These are phyloP conservation scores for Alligator sinensis DNA, from an alignment of 2,113 vertebrate species.

Conservation along the genomic window DNA sequence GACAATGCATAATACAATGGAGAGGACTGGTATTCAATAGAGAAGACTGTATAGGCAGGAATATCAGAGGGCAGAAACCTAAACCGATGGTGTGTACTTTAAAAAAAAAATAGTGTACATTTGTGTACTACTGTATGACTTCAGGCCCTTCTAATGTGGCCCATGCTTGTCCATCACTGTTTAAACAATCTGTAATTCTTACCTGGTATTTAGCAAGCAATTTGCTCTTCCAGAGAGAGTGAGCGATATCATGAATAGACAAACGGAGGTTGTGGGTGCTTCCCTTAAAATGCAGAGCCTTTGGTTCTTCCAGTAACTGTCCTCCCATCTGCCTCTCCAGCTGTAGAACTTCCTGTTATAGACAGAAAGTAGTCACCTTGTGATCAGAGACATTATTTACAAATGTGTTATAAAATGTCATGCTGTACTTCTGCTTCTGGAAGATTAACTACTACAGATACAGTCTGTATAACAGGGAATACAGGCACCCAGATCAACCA, in stretches of 20 bases:
- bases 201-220: constrained; percentile 96
- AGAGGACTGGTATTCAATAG: background rate
- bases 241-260: constrained; percentile 91
- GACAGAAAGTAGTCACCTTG: constrained; percentile 16
- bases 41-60: background rate
- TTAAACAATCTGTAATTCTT: constrained; percentile 12
- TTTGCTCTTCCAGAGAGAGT: constrained; percentile 95
- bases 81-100: background rate
- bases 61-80: background rate
- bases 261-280: constrained; percentile 95
- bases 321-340: constrained; percentile 94
- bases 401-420: background rate
- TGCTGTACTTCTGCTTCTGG: background rate
- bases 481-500: background rate
- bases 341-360: constrained; percentile 90
- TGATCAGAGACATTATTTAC: background rate
- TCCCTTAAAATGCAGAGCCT: constrained; percentile 94
- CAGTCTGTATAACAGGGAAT: background rate
- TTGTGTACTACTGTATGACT: too few relatives aligned
- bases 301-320: constrained; percentile 94
- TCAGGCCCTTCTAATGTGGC: too few relatives aligned
- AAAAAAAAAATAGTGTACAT: background rate
- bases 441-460: fast-evolving
- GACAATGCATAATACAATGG: background rate
- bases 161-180: background rate